These are phyloP conservation scores for Oegoconia quadripuncta DNA, from an alignment of 2,888 invertebrate species.

Conservation along the genomic window DNA sequence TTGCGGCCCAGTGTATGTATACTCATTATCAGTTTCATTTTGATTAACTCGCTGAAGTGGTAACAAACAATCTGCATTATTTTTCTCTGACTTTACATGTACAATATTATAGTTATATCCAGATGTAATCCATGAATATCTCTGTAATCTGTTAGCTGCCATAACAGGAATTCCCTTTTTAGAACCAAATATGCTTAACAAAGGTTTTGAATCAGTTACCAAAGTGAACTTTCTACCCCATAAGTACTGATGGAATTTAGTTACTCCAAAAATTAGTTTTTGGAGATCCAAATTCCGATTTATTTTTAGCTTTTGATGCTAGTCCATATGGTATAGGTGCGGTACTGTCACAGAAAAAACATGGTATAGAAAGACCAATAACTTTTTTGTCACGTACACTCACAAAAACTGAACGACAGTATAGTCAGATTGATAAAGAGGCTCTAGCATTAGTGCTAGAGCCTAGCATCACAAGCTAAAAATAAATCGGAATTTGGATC, in stretches of 20 bases:
- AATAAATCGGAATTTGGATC: background rate
- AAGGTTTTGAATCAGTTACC: slow-evolving; percentile 12
- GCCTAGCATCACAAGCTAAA: background rate
- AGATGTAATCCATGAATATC: slow-evolving; percentile 10
- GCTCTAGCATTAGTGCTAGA: background rate
- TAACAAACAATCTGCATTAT: slow-evolving; percentile 2
- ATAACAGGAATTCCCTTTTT: slow-evolving; percentile 8
- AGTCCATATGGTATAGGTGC: slow-evolving; percentile 11
- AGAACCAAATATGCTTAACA: slow-evolving; percentile 6
- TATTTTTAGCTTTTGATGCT: slow-evolving; percentile 6
- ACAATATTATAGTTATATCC: slow-evolving; percentile 10
- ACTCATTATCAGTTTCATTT: too few relatives aligned
- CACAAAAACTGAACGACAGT: too few relatives aligned
- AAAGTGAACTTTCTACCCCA: slow-evolving; percentile 9
- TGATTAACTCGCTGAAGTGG: background rate
- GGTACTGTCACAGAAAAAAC: too few relatives aligned
- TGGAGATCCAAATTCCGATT: slow-evolving; percentile 10
- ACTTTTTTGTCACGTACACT: too few relatives aligned
- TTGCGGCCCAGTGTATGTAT: too few relatives aligned
- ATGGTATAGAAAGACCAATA: too few relatives aligned
- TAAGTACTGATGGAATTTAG: slow-evolving; percentile 11
- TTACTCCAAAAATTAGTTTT: slow-evolving; percentile 10
- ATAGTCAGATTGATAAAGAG: too few relatives aligned
- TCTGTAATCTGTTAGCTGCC: slow-evolving; percentile 9
- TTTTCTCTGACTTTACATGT: slow-evolving; percentile 7